Conservation (phyloP, 1,140 invertebrate species). For the Macrobrachium rosenbergii region DNA sequence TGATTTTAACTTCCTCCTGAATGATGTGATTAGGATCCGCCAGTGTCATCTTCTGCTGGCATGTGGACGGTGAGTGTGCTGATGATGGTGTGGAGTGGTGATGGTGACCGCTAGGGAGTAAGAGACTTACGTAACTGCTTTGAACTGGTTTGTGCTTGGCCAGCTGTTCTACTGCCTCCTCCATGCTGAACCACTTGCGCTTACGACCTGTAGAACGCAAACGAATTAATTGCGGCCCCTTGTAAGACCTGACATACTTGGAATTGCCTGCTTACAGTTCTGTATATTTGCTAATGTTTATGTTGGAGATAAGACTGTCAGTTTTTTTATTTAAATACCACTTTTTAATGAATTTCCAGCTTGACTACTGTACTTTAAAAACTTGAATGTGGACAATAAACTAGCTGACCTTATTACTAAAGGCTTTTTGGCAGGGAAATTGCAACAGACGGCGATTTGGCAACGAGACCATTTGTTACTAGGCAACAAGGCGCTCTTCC, state of each 20-base stretch:
- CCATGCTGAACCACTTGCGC: slow-evolving; percentile 91
- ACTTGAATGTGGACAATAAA: no score
- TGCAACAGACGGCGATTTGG: no score
- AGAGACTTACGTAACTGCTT: slow-evolving; percentile 80
- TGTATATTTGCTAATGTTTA: no score
- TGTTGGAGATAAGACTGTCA: no score
- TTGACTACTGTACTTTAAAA: no score
- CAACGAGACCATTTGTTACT: no score
- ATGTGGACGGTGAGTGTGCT: slow-evolving; percentile 28
- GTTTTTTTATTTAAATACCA: no score
- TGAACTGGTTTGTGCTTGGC: slow-evolving; percentile 92
- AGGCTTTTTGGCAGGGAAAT: no score
- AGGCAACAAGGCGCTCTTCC: no score
- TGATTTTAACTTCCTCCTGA: not conserved
- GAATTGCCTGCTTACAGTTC: no score
- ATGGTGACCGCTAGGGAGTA: slow-evolving; percentile 64
- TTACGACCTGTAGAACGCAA: slow-evolving; percentile 78
- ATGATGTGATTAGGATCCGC: slow-evolving; percentile 4
- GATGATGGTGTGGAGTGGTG: not conserved
- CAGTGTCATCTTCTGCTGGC: not conserved
- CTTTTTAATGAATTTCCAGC: no score
- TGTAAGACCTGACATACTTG: not conserved
- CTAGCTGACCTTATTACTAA: no score
- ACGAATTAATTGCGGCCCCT: not conserved
- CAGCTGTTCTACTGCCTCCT: slow-evolving; percentile 87